Evolutionary conservation across 2,888 invertebrate genomes (phyloP), one percentile per base, ranked within the genome.

Genomic region (Eupithecia abbreviata): DNA sequence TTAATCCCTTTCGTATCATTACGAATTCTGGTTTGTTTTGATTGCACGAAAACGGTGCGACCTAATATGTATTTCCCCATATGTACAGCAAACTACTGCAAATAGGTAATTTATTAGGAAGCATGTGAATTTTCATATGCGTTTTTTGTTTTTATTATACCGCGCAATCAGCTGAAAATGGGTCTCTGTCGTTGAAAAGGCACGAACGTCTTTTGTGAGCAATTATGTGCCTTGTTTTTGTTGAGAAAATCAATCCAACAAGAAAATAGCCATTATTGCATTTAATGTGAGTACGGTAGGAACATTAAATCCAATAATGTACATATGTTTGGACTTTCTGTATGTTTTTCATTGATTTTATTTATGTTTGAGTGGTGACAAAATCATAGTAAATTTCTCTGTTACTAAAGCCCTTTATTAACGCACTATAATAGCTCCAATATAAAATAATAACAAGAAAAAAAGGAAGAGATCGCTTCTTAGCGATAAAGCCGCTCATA

Each of bases 101-200:
- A 69, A 13, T 70, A 67, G 49, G 55, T 72, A 51, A 72, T 75
- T 75, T 71, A 73, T 55, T 70, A 67, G 45, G 45, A 45, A 45
- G n/a, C 67, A 45, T 67, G 67, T 45, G 18, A 55, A 75, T 76
- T 67, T 67, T n/a, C 67, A n/a, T 67, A 51, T 15, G 30, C 4
- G 41, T 47, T 30, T 30, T 70, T 49, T 51, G 47, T 49, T 80
- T 49, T 70, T 70, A 69, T 69, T 30, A 49, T 47, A 49, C 47
- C 49, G 70, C 41, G 51, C 49, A 49, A 51, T 70, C 51, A 69
- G 70, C 15, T 18, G 43, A 45, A 67, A 45, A 67, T 67, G 43
- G 67, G 15, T 67, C n/a, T 43, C 3, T 67, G n/a, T 43, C 9
- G 6, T 15, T 45, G 67, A n/a, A 45, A 51, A 51, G 51, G 15